Evolutionary conservation across 2,888 invertebrate genomes (phyloP).

Genomic region (Clitarchus hookeri): DNA sequence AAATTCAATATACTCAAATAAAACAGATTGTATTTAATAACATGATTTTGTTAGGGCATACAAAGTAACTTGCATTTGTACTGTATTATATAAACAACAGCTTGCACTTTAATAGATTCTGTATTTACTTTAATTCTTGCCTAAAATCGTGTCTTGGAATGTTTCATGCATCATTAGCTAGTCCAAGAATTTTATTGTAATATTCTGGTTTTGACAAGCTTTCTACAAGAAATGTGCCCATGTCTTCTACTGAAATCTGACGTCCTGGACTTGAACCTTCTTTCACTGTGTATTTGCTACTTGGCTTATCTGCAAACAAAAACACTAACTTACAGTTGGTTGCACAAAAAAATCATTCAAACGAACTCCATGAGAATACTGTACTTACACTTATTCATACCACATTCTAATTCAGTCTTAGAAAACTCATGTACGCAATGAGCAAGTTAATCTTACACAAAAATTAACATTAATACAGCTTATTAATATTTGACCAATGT

Average conservation of each 20-base stretch:
- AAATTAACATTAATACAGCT: too few relatives aligned
- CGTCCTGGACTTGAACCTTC: conserved; percentile 70
- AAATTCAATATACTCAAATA: too few relatives aligned
- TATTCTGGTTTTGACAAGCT: conserved; percentile 70
- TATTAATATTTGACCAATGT: too few relatives aligned
- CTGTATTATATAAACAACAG: neutral
- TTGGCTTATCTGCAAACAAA: conserved; percentile 65
- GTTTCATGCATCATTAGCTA: conserved; percentile 54
- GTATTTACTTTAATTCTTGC: neutral
- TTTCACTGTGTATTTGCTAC: conserved; percentile 63
- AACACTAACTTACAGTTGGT: neutral
- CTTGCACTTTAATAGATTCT: neutral
- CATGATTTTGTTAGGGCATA: neutral
- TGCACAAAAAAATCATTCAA: too few relatives aligned
- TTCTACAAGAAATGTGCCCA: conserved; percentile 77
- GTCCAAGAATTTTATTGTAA: conserved; percentile 67
- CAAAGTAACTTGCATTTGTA: neutral
- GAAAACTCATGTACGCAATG: too few relatives aligned
- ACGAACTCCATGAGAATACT: too few relatives aligned
- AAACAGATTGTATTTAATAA: too few relatives aligned
- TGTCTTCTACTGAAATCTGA: conserved; percentile 73
- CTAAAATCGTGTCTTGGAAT: neutral
- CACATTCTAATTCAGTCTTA: too few relatives aligned
- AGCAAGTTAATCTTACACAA: too few relatives aligned
- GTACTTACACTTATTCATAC: too few relatives aligned